A percentile compares a stretch with the other conserved stretches of the same genome.
These are phyloP conservation scores for Lamellibrachia satsuma DNA, from an alignment of 2,888 invertebrate species.

Conservation along the genomic window DNA sequence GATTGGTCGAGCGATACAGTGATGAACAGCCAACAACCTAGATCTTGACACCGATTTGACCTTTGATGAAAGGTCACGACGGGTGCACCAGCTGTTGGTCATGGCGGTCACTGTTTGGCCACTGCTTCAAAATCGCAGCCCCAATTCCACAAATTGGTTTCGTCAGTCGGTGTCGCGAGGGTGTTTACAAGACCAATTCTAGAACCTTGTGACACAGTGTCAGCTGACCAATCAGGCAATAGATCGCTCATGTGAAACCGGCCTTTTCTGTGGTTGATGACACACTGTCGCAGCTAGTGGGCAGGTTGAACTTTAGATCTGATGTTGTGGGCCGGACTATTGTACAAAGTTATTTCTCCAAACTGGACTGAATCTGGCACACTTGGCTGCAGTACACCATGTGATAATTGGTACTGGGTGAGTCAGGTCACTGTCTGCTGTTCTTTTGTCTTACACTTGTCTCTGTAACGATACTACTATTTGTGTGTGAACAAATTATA, in stretches of 20 bases:
- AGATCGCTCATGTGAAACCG: neutral
- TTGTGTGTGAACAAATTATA: neutral
- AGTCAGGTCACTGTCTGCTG: neutral
- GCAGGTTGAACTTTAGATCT: neutral
- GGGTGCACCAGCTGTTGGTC: no score
- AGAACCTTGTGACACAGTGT: no score
- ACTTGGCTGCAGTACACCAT: neutral
- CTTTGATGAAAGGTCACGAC: no score
- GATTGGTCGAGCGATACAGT: no score
- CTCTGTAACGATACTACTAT: neutral
- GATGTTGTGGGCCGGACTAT: neutral
- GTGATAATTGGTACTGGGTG: neutral
- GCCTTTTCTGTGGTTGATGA: neutral
- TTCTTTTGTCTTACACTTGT: neutral
- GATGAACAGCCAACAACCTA: no score
- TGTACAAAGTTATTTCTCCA: neutral
- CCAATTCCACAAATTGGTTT: no score
- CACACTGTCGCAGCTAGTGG: neutral
- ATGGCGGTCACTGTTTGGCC: no score
- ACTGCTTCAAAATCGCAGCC: no score
- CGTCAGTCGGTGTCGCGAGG: no score
- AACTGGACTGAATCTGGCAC: neutral
- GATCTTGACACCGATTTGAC: no score
- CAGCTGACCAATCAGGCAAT: no score
- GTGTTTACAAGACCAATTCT: no score